A percentile compares a stretch with the other conserved stretches of the same genome.
These are phyloP conservation scores for Gobius niger DNA, from an alignment of 2,113 vertebrate species.

Conservation along the genomic window DNA sequence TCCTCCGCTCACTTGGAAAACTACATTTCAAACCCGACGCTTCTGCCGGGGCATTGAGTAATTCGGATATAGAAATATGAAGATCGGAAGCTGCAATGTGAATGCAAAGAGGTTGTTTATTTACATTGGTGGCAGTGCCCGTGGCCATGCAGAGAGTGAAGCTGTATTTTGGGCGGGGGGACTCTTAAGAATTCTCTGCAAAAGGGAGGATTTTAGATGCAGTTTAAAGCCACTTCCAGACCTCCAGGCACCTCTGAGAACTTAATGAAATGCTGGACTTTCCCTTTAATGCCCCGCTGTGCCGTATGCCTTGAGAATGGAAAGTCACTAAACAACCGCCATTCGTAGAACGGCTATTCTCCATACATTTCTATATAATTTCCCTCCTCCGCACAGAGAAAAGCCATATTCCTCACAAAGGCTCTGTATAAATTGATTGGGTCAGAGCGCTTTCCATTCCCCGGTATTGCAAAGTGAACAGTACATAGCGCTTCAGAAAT, in stretches of 20 bases:
- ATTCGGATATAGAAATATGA: neutral
- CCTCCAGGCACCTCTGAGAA: slow-evolving; percentile 56
- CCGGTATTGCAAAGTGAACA: slow-evolving; percentile 56
- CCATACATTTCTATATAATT: slow-evolving; percentile 70
- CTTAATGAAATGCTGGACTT: slow-evolving; percentile 67
- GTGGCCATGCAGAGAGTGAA: slow-evolving; percentile 47
- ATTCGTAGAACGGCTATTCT: slow-evolving; percentile 48
- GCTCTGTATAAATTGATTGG: slow-evolving; percentile 68
- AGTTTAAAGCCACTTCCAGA: slow-evolving; percentile 49
- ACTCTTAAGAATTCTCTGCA: slow-evolving; percentile 47
- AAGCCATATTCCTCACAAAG: slow-evolving; percentile 63
- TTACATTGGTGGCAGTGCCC: slow-evolving; percentile 33
- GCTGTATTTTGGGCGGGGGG: slow-evolving; percentile 52
- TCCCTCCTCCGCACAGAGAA: slow-evolving; percentile 50
- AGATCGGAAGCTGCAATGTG: slow-evolving; percentile 23
- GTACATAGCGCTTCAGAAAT: slow-evolving; percentile 63
- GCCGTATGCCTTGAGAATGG: slow-evolving; percentile 59
- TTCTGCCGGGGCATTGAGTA: neutral
- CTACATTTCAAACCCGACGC: neutral
- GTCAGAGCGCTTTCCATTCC: slow-evolving; percentile 65
- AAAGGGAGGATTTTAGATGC: slow-evolving; percentile 61
- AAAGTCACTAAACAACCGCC: slow-evolving; percentile 64
- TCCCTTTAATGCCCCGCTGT: slow-evolving; percentile 54
- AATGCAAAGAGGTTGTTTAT: slow-evolving; percentile 22
- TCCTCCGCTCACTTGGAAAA: neutral